Evolutionary conservation across 1,140 invertebrate genomes (phyloP), one percentile per base, ranked within the genome.

Genomic region (Bombus terrestris): DNA sequence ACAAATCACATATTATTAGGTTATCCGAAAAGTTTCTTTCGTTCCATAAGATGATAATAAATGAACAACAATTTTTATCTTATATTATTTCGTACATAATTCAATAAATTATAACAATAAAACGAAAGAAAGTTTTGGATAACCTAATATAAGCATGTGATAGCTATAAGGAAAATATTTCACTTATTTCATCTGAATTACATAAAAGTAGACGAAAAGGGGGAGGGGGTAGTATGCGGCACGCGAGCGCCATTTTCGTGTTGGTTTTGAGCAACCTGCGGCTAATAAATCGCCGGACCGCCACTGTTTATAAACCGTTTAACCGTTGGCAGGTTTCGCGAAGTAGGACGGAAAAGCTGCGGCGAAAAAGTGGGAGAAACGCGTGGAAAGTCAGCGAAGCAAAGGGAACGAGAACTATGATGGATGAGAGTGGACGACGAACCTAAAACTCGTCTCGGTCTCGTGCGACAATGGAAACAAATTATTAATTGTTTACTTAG

Each of bases 251-350:
- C n/a, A 64, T 83, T 47, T 37, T 18, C 53, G 41, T 41, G 43
- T 72, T n/a, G 39, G 35, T 82, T 78, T 59, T 12, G 62, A 69
- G 76, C 53, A 82, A 89, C 74, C 57, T 53, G 72, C 64, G 64
- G 83, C 83, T 92, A 93, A 92, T 93, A 91, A 92, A 93, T 92
- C 78, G 85, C 64, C 80, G 79, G 77, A 88, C 68, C 85, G 81
- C 86, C 88, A 89, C 92, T 92, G 90, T 93, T 93, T 92, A 92
- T 92, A 93, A 92, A 91, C 86, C 90, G 92, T 93, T 92, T 93
- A 93, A 93, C 90, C 89, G 88, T 92, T 92, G 92, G 90, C 89
- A 92, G 87, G 86, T 92, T 91, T 78, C 87, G 87, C 90, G 88
- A 91, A 88, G 79, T 73, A 85, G 77, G 32, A 83, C 22, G 81